Base-by-base conservation (phyloP, 92 coral and sea anemone species). In the Porites cylindrica region DNA sequence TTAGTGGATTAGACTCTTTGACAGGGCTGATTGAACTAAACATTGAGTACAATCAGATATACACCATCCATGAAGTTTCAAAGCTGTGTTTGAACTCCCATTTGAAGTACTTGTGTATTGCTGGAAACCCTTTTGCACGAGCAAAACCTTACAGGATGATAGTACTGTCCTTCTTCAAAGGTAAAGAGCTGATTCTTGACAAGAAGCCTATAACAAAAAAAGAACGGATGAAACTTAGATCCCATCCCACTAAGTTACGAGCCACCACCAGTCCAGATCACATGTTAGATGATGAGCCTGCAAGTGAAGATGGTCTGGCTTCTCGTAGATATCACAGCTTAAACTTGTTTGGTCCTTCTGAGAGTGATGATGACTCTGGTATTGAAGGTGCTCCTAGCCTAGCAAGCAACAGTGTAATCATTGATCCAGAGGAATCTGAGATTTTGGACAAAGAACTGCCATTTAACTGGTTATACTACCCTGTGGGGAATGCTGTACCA, bases 1-100 rank as follows among this genome's bases (percentile, higher is more conserved):
- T 97, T 20, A 88, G 83, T 26, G 96, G 97, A 1, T 80, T 97
- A 23, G 97, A 90, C 51, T 93, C 94, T 58, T 85, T 97, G 10
- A 82, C 85, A 52, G 99, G 99, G 24, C 88, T 97, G 16, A 94
- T 95, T 78, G 98, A 97, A 81, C 89, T 97, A 52, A 92, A 95
- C 82, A 85, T 95, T 14, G 73, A 91, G 6, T 12, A 75, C 51
- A 97, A 97, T 73, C 94, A 90, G 51, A 58, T 97, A 8, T 85
- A 80, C 59, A 71, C 47, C 54, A 70, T 91, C 52, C 90, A 87
- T 70, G 99, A 97, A 81, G 78, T 97, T 14, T 91, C 87, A 29
- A 93, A 93, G 85, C 76, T 97, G 58, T 83, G 90, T 38, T 82
- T 88, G 26, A 91, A 92, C 90, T 91, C 98, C 9, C 98, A 92